Conservation (phyloP, 2,797 vertebrate genomes). For the Columba guinea region DNA sequence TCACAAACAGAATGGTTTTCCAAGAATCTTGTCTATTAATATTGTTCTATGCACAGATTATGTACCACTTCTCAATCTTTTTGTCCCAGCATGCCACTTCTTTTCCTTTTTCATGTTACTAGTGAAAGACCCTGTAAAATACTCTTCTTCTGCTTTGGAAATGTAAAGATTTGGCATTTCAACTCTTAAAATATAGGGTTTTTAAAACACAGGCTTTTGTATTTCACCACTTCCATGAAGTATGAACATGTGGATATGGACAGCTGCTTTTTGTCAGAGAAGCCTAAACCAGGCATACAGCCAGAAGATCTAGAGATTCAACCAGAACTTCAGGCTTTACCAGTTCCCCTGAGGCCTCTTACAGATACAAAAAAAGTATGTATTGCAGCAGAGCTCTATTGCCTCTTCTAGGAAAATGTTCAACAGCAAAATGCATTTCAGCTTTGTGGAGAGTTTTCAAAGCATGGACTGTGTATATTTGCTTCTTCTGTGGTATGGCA, state of each 20-base stretch:
- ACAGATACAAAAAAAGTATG: constrained; percentile 8
- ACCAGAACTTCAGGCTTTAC: constrained; percentile 61
- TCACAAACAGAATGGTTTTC: background rate
- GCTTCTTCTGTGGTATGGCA: background rate
- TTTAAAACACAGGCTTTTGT: constrained; percentile 79
- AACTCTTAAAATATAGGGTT: background rate
- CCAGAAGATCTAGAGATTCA: constrained; percentile 68
- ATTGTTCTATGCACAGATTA: background rate
- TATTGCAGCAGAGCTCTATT: background rate
- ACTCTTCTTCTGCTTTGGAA: background rate
- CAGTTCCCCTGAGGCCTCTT: constrained; percentile 62
- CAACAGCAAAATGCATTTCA: background rate
- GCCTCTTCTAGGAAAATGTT: background rate
- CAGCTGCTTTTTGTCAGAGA: constrained; percentile 84
- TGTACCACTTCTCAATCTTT: background rate
- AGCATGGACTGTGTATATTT: background rate
- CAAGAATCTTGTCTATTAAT: background rate
- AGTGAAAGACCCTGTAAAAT: background rate
- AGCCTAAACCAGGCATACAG: constrained; percentile 47
- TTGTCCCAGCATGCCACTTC: background rate
- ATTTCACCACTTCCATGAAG: constrained; percentile 84
- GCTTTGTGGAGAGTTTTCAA: background rate
- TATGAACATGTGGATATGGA: constrained; percentile 85
- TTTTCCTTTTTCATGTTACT: background rate
- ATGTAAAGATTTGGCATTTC: background rate